Base-by-base conservation (phyloP, 1,140 invertebrate genomes). In the Cotesia vestalis region DNA sequence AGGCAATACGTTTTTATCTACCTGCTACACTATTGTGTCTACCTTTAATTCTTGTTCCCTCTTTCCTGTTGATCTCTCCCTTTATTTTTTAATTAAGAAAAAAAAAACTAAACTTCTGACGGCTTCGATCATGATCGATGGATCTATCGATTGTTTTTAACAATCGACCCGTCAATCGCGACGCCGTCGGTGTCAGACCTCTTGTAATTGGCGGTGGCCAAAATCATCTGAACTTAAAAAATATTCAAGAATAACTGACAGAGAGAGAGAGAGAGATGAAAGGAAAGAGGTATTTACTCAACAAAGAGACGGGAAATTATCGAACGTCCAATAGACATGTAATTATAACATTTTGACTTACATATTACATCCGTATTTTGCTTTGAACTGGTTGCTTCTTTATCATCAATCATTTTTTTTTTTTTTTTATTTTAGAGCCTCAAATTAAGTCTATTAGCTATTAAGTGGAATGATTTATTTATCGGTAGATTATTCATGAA, bases 121-220 rank as follows among this genome's bases (percentile, higher is more conserved):
- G 60, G 51, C 51, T 66, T 73, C 77, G 77, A 80, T 80, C 73
- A 76, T 81, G 79, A 80, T 81, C 73, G 79, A 81, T 79, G 70
- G 75, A 75, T 72, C 52, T 53, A 53, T 59, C 76, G 74, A 77
- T 80, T 77, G 77, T 77, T 76, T 79, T 77, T 78, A 78, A 81
- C 75, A 75, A 78, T 78, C 72, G 70, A 52, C 8, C 66, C 66
- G 76, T 69, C 75, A 76, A 60, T 66, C 35, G 35, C 64, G 69
- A 69, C 71, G 66, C 74, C 61, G 66, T 34, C 11, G 36, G 71
- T 69, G 69, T 71, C 61, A 38, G 57, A 51, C 36, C 14, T 62
- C 40, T 70, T 20, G 55, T 71, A 71, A 71, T 71, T 71, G 63
- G 69, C 46, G 46, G 52, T 67, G 66, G 66, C 17, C 46, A 67